Percentiles rank a stretch among this genome's conserved stretches.
Conservation (phyloP, 2,797 vertebrate species). For the Denticeps clupeoides region DNA sequence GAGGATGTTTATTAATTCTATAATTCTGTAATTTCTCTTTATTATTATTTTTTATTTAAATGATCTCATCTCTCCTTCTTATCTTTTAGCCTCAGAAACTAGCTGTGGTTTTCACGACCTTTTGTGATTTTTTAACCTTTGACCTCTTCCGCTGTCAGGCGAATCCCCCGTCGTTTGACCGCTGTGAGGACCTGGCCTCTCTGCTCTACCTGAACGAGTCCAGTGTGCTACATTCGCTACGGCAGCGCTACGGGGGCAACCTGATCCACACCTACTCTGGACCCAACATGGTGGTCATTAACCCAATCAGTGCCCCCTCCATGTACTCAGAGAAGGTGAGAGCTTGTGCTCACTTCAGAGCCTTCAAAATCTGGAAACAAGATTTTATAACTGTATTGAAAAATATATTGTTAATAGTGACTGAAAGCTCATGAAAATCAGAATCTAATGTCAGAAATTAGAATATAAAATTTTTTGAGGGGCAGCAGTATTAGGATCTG, state of each 20-base stretch:
- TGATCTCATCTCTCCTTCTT: background rate
- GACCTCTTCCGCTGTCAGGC: conserved; percentile 52
- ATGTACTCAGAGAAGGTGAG: conserved; percentile 95
- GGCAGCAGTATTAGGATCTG: no score
- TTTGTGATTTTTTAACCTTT: background rate
- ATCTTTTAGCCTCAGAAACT: background rate
- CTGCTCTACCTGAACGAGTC: conserved; percentile 91
- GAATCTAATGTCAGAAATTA: no score
- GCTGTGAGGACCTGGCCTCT: conserved; percentile 79
- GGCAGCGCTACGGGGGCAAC: conserved; percentile 87
- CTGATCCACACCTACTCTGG: conserved; percentile 84
- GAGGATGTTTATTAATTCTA: no score
- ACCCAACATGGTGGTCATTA: conserved; percentile 80
- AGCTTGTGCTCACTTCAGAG: background rate
- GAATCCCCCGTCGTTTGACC: conserved; percentile 80
- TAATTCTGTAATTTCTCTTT: no score
- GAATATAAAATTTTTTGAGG: no score
- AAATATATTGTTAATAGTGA: no score
- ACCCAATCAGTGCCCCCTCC: conserved; percentile 84
- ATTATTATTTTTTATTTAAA: no score
- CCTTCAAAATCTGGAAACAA: background rate
- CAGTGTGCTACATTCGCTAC: conserved; percentile 81
- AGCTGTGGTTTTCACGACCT: background rate
- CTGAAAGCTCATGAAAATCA: no score
- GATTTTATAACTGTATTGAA: no score